phyloP scores from a whole-genome alignment of 2,797 vertebrate species.

The Strix occidentalis region DNA sequence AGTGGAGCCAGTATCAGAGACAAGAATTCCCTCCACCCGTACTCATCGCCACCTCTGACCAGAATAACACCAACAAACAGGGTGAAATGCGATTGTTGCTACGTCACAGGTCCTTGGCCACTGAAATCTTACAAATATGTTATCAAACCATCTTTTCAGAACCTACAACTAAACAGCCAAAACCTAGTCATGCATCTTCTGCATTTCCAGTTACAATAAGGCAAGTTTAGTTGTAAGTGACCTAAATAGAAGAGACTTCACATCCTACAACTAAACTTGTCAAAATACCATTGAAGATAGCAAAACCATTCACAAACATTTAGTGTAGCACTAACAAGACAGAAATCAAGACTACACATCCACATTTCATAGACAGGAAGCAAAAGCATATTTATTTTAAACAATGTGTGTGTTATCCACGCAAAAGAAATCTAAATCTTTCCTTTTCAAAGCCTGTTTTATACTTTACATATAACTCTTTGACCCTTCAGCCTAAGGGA shows the following conservation, averaged over 20 bases:
- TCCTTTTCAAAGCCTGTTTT: background rate
- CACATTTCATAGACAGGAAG: background rate
- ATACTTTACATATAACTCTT: background rate
- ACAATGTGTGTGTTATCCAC: rapidly evolving
- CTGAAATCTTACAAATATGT: background rate
- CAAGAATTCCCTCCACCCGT: background rate
- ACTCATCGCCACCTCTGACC: background rate
- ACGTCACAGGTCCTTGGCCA: background rate
- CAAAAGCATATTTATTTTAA: background rate
- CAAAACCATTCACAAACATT: background rate
- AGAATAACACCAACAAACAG: background rate
- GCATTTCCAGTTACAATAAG: background rate
- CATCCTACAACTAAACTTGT: background rate
- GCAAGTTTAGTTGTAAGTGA: background rate
- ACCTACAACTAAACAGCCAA: background rate
- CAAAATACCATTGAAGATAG: background rate
- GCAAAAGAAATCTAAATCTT: background rate
- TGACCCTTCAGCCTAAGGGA: background rate
- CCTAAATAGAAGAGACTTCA: background rate
- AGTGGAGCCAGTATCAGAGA: background rate
- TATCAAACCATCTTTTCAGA: background rate
- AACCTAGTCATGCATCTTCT: background rate
- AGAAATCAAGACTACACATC: background rate
- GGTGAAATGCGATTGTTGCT: background rate
- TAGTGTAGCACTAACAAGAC: background rate